Evolutionary conservation across 2,113 vertebrate species (phyloP), one percentile per base, ranked within the genome.

Genomic region (Formicarius rufipectus): DNA sequence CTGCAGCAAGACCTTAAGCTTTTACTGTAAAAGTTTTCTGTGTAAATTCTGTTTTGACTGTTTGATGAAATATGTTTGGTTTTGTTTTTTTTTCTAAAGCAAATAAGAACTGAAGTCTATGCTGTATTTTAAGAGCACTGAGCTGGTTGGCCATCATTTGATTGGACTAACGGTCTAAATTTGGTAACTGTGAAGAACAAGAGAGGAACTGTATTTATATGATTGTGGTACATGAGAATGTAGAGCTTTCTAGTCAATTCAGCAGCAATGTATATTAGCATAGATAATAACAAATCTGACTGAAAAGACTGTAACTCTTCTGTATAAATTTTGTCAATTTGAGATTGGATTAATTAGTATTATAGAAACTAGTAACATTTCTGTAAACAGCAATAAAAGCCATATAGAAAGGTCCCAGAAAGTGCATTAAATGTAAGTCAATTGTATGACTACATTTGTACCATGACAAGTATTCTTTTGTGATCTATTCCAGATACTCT

Each of bases 401-500:
- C 79, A 90, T 88, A 76, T 44, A 93, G 67, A 8, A 80, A 87
- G 24, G 42, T 87, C 52, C 30, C 55, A 89, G 76, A 53, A 93
- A 94, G 69, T 80, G 77, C 66, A 76, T 24, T 81, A 81, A 90
- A 87, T 92, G 14, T 47, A 85, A 96, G 91, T 96, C 89, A 92
- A 91, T 94, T 96, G 59, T 95, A 56, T 95, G 79, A 95, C 84
- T 97, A 14, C 52, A 67, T 93, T 96, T 94, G 50, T 94, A 91
- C 47, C 50, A 37, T 20, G 68, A 10, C 45, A 93, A 91, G 89
- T 93, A 59, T 92, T 95, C 44, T 92, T 93, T 55, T 76, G 72
- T 89, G 84, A 84, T 89, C 92, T 92, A 71, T 71, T 95, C 66
- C 73, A 87, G 90, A 68, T 82, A 64, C 44, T 79, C 83, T 93